These are phyloP conservation scores for Cydia pomonella DNA, from an alignment of 1,140 invertebrate genomes.

Conservation along the genomic window DNA sequence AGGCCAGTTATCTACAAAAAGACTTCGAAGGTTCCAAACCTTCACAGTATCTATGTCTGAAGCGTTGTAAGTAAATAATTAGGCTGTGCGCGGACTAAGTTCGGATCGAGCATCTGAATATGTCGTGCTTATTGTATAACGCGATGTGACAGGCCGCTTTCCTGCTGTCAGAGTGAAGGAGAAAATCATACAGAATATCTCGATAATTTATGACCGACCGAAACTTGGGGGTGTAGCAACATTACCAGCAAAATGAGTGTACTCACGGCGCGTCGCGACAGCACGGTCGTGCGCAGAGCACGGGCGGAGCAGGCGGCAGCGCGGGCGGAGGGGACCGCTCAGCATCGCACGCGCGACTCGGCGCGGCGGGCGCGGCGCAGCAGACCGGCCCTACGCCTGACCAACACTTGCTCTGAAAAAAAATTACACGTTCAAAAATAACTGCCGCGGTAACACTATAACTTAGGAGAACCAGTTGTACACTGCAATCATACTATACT, in stretches of 20 bases:
- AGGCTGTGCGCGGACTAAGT: too few species aligned
- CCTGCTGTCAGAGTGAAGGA: too few species aligned
- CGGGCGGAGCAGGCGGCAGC: conserved; percentile 58
- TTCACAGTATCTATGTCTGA: too few species aligned
- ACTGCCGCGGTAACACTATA: conserved; percentile 7
- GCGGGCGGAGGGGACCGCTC: conserved; percentile 68
- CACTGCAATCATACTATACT: too few species aligned
- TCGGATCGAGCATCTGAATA: too few species aligned
- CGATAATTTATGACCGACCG: background rate
- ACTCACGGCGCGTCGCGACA: conserved; percentile 64
- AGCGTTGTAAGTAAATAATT: too few species aligned
- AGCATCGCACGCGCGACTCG: conserved; percentile 74
- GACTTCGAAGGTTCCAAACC: too few species aligned
- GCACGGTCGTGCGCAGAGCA: conserved; percentile 59
- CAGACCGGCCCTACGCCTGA: conserved; percentile 57
- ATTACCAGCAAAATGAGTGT: conserved; percentile 34
- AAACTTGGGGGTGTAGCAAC: background rate
- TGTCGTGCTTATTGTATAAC: too few species aligned
- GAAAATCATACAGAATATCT: too few species aligned
- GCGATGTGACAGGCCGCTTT: too few species aligned
- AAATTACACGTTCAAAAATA: conserved; percentile 24
- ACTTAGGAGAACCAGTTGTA: too few species aligned
- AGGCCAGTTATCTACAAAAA: too few species aligned
- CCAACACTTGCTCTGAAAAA: conserved; percentile 64
- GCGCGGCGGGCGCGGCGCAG: conserved; percentile 66